Percentiles rank a stretch among this genome's conserved stretches.
Evolutionary conservation across 2,888 invertebrate species (phyloP).

Genomic region (Opisthograptis luteolata): DNA sequence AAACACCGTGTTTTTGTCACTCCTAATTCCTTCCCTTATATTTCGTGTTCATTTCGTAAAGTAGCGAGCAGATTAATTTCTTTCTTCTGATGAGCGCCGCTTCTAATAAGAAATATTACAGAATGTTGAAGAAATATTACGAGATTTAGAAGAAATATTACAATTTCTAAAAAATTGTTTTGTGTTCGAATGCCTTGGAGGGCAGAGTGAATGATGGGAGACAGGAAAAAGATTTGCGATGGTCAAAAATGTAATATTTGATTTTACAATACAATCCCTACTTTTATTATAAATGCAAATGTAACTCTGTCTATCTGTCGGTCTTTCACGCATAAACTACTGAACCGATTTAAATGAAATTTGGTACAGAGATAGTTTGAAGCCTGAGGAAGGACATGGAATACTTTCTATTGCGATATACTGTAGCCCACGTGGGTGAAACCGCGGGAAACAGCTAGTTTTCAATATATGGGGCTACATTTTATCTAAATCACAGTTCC

Average conservation of each 20-base stretch:
- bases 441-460: no score
- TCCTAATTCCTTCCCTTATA: background rate
- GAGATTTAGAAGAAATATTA: background rate
- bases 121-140: constrained; percentile 3
- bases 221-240: background rate
- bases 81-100: constrained; percentile 16
- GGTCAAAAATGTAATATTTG: background rate
- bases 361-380: no score
- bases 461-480: no score
- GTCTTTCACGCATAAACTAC: no score
- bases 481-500: no score
- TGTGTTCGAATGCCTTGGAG: background rate
- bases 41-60: constrained; percentile 16
- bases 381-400: no score
- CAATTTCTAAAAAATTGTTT: background rate
- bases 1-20: constrained; percentile 2
- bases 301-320: no score
- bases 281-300: no score
- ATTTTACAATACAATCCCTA: no score
- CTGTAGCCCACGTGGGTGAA: no score
- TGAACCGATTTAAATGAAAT: no score
- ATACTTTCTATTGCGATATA: no score
- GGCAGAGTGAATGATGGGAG: background rate
- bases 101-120: constrained; percentile 9
- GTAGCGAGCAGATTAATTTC: constrained; percentile 15